A percentile compares a stretch with the other conserved stretches of the same genome.
These are phyloP conservation scores for Xanthia togata DNA, from an alignment of 2,888 invertebrate species.

Conservation along the genomic window DNA sequence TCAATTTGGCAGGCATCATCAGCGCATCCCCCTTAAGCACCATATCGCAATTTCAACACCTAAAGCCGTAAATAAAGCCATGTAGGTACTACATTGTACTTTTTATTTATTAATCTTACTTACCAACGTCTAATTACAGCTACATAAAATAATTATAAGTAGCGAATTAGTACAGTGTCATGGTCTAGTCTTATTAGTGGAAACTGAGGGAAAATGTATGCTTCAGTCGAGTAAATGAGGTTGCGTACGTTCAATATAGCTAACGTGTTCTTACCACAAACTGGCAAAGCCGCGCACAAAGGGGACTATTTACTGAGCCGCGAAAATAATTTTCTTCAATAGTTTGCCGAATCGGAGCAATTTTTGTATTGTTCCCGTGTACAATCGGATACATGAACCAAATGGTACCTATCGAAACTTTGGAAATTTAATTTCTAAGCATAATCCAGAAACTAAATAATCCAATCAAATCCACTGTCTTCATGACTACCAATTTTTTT, in stretches of 20 bases:
- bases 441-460: background rate
- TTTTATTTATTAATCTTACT: background rate
- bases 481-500: background rate
- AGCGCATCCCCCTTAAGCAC: too few relatives aligned
- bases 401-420: background rate
- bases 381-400: background rate
- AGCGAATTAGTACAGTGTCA: conserved; percentile 13
- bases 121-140: conserved; percentile 7
- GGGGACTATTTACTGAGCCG: conserved; percentile 7
- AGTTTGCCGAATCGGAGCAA: background rate
- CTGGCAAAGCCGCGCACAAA: background rate
- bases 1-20: too few relatives aligned
- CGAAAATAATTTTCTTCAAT: conserved; percentile 34
- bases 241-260: conserved; percentile 20
- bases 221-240: conserved; percentile 21
- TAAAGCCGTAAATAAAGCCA: background rate
- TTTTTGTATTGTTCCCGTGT: background rate
- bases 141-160: too few relatives aligned
- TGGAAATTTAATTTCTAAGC: background rate
- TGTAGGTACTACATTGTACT: background rate
- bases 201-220: conserved; percentile 25
- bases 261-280: conserved; percentile 16
- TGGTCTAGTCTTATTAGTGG: conserved; percentile 20
- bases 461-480: conserved; percentile 4
- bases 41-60: background rate